phyloP scores from a whole-genome alignment of 2,113 vertebrate species.

The Oceanodroma tethys region DNA sequence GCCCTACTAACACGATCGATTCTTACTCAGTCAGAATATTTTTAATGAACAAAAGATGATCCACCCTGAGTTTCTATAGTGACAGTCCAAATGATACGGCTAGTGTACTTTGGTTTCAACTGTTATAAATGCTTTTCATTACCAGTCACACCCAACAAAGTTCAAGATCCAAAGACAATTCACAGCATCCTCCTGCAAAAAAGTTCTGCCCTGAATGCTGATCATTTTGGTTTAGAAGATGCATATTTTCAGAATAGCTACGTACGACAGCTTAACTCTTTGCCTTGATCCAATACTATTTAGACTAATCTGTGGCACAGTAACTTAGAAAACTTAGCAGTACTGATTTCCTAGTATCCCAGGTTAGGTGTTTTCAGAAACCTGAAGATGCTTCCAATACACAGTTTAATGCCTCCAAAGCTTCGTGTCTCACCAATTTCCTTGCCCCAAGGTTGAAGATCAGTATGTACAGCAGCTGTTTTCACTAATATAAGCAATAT shows the following conservation, averaged over 20 bases:
- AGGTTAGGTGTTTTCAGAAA: background rate
- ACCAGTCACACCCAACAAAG: slow-evolving; percentile 14
- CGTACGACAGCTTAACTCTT: background rate
- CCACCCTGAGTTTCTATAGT: background rate
- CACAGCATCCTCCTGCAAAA: background rate
- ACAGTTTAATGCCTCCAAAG: background rate
- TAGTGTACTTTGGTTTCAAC: background rate
- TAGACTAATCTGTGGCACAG: background rate
- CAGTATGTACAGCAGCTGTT: background rate
- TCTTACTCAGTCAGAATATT: background rate
- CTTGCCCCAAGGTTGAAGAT: background rate
- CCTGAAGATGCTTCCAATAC: background rate
- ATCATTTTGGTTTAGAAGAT: background rate
- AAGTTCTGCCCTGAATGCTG: background rate
- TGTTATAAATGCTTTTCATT: background rate
- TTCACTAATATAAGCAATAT: background rate
- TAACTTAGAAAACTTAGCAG: background rate
- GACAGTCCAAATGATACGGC: background rate
- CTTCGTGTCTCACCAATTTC: background rate
- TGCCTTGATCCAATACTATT: background rate
- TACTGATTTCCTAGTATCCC: background rate
- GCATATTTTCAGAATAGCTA: background rate
- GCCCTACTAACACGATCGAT: background rate
- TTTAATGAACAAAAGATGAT: background rate
- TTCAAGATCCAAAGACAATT: background rate